Evolutionary conservation across 1,140 invertebrate species (phyloP).

Genomic region (Aphelinus atriplicis): DNA sequence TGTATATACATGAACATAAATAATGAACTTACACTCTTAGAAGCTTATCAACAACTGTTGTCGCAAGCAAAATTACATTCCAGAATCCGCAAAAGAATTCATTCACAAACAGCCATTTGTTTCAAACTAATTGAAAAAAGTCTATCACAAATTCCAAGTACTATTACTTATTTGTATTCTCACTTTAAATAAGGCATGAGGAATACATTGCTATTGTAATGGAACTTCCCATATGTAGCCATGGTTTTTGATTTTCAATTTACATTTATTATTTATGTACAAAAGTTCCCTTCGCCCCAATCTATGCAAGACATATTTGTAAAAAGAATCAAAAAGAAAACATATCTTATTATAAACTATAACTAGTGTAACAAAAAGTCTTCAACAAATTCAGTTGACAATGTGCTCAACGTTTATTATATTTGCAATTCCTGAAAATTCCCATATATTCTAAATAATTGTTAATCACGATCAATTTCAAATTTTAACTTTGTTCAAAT

Average conservation of each 20-base stretch:
- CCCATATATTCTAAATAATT: constrained; percentile 6
- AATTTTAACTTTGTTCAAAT: constrained; percentile 5
- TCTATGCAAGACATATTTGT: constrained; percentile 19
- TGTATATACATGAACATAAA: too few relatives aligned
- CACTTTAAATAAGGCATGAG: constrained; percentile 32
- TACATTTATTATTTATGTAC: background rate
- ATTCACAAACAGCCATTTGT: constrained; percentile 35
- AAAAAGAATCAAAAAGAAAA: constrained; percentile 25
- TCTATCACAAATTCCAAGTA: constrained; percentile 38
- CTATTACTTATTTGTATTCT: constrained; percentile 26
- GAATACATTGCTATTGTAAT: constrained; percentile 12
- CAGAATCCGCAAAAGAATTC: constrained; percentile 3
- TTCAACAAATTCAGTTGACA: constrained; percentile 4
- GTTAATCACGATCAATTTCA: background rate
- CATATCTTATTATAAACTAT: constrained; percentile 13
- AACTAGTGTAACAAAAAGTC: constrained; percentile 23
- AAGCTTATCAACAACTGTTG: constrained; percentile 17
- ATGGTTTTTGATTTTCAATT: constrained; percentile 12
- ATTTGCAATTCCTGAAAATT: background rate
- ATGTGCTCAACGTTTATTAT: too few relatives aligned
- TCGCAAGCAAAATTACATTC: constrained; percentile 14
- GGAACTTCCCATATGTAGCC: constrained; percentile 19
- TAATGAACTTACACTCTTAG: background rate
- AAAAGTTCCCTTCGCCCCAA: constrained; percentile 18
- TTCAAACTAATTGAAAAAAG: constrained; percentile 33